These are phyloP conservation scores for Batillaria attramentaria DNA, from an alignment of 1,140 invertebrate species.

Conservation along the genomic window DNA sequence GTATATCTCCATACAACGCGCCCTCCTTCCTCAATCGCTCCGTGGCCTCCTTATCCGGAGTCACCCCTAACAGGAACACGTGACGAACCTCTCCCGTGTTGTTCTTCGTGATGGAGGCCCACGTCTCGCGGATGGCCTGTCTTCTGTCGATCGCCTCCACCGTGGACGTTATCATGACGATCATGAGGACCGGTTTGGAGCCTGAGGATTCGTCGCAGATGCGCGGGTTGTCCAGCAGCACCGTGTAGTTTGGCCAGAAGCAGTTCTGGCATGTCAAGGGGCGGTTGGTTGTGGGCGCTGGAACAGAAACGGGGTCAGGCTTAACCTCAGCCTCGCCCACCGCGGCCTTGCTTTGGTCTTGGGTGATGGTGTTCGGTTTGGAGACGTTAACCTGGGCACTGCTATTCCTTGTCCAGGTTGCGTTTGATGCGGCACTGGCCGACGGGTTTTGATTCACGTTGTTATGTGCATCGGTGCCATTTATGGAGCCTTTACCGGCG, in stretches of 20 bases:
- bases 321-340: neutral
- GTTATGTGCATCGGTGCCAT: neutral
- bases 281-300: conserved; percentile 4
- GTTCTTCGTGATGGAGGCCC: neutral
- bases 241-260: neutral
- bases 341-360: neutral
- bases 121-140: neutral
- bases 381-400: neutral
- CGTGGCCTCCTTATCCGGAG: neutral
- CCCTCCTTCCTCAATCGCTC: neutral
- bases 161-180: conserved; percentile 15
- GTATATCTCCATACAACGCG: neutral
- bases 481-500: too few relatives aligned
- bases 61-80: conserved; percentile 20
- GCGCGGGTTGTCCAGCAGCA: neutral
- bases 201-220: neutral
- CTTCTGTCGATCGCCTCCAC: neutral
- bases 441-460: neutral
- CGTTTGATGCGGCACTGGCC: neutral
- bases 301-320: too few relatives aligned
- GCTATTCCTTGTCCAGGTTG: neutral
- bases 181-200: neutral
- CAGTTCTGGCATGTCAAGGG: neutral
- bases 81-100: conserved; percentile 15
- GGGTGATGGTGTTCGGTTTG: neutral